phyloP scores from a whole-genome alignment of 2,113 vertebrate species.

The Oryzias celebensis region DNA sequence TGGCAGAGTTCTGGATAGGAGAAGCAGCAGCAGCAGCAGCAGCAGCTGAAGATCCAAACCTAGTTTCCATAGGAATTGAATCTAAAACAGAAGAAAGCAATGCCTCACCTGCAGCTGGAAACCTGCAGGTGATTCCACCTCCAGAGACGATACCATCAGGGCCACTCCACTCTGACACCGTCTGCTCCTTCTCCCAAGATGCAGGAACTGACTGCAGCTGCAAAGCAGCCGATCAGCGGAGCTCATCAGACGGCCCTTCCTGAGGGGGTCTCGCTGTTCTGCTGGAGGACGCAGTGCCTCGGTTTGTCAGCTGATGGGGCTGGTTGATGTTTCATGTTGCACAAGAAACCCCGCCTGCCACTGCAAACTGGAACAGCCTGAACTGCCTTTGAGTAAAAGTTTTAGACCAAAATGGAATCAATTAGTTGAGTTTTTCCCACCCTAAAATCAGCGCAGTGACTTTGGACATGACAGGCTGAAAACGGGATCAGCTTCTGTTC shows the following conservation, averaged over 20 bases:
- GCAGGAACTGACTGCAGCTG: constrained; percentile 50
- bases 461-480: too few relatives aligned
- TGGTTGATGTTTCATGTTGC: constrained; percentile 1
- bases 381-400: too few relatives aligned
- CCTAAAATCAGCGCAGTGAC: too few relatives aligned
- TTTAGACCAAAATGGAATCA: too few relatives aligned
- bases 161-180: constrained; percentile 33
- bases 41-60: constrained; percentile 17
- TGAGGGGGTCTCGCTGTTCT: constrained; percentile 51
- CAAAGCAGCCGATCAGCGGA: constrained; percentile 16
- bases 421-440: too few relatives aligned
- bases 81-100: constrained; percentile 13
- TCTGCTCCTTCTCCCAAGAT: constrained; percentile 47
- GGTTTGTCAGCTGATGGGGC: constrained; percentile 35
- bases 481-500: too few relatives aligned
- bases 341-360: background rate
- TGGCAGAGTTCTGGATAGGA: constrained; percentile 60
- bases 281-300: constrained; percentile 8
- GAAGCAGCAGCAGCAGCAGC: constrained; percentile 5
- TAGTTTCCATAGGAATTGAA: constrained; percentile 65
- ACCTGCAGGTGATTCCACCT: background rate
- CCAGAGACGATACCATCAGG: background rate
- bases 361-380: too few relatives aligned
- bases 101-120: background rate
- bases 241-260: constrained; percentile 28